Evolutionary conservation across 2,888 invertebrate species (phyloP), one percentile per base, ranked within the genome.

Genomic region (Tethea ocularis): DNA sequence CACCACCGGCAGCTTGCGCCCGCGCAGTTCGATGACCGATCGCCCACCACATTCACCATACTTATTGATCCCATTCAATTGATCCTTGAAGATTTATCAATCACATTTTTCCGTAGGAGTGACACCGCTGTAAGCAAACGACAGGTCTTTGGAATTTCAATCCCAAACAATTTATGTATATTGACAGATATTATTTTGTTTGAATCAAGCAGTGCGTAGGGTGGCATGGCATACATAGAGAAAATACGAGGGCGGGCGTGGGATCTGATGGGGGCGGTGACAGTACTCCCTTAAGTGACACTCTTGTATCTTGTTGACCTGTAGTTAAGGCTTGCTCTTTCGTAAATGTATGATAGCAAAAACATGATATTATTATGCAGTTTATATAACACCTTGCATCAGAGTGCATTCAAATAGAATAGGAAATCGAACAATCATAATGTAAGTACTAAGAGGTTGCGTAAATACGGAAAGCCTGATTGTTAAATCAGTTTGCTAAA

Each of bases 21-120:
- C 89, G 91, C 92, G 91, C 92, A 92, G 92, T 91, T 92, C 92
- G 90, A 80, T 91, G 92, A 93, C 92, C 91, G 91, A 75, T 86
- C 92, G 91, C 92, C 92, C 91, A 92, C 91, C 66, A 80, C 80
- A 80, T 80, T 84, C 81, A 82, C 80, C 80, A 85, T 82, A 80
- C 86, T 86, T 86, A 89, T 88, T 89, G 89, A 89, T 89, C 87
- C 82, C 82, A 84, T 89, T 88, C 84, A 83, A 87, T 83, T 86
- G 88, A 91, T 92, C 89, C 91, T 90, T 86, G 82, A 80, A 87
- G 86, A 89, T 88, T 87, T 88, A 90, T 88, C 33, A 33, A 54
- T 52, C 52, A 87, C 84, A 83, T 79, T 76, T 75, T 68, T 71
- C 76, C 72, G 90, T 89, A 86, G 91, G 90, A 83, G 89, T 84